These are phyloP conservation scores for Adela reaumurella DNA, from an alignment of 2,888 invertebrate species.

Conservation along the genomic window DNA sequence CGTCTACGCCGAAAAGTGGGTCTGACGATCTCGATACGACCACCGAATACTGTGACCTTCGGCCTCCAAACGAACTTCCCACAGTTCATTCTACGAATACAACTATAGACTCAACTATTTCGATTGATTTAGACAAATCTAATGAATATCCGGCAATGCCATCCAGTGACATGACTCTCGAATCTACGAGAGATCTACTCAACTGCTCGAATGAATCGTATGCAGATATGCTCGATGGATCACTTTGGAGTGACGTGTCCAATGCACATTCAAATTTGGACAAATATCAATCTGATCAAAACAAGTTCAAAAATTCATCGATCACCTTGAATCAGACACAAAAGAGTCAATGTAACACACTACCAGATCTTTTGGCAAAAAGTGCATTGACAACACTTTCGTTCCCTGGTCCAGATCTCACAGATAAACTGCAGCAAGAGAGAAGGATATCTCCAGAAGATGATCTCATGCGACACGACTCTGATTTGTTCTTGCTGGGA, in stretches of 20 bases:
- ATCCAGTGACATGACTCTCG: constrained; percentile 30
- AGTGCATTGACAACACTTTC: constrained; percentile 23
- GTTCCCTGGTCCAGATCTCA: constrained; percentile 35
- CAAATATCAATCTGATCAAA: too few species aligned
- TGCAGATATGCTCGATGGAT: constrained; percentile 38
- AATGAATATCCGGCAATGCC: constrained; percentile 45
- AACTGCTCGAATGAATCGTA: constrained; percentile 49
- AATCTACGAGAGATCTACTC: constrained; percentile 33
- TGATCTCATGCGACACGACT: constrained; percentile 22
- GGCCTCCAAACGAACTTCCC: constrained; percentile 18
- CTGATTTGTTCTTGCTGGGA: constrained; percentile 31
- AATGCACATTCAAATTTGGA: constrained; percentile 24
- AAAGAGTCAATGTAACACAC: too few species aligned
- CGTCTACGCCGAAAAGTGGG: constrained; percentile 39
- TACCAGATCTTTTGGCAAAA: constrained; percentile 44
- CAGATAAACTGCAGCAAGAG: constrained; percentile 25
- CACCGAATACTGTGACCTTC: constrained; percentile 27
- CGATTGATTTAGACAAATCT: constrained; percentile 22
- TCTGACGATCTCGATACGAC: constrained; percentile 21
- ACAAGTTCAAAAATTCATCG: too few species aligned
- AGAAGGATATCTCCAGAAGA: constrained; percentile 4
- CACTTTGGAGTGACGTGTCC: constrained; percentile 26
- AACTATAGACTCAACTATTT: constrained; percentile 18
- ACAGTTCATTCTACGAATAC: constrained; percentile 19
- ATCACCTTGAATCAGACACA: too few species aligned